Evolutionary conservation across 1,140 invertebrate species (phyloP), one percentile per base, ranked within the genome.

Genomic region (Lasioglossum albipes): DNA sequence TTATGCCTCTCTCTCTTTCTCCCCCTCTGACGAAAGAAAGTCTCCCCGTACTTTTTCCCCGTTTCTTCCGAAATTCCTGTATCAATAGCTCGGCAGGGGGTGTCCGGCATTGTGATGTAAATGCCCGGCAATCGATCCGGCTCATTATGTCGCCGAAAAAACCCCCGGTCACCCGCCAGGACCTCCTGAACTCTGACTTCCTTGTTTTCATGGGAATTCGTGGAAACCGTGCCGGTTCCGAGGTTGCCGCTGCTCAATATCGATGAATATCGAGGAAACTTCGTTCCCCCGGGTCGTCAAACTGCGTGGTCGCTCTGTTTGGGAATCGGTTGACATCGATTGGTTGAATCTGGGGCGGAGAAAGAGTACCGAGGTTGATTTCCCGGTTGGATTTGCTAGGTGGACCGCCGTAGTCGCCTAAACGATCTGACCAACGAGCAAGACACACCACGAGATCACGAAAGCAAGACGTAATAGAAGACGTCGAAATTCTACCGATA

Each of bases 41-140:
- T 18, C 16, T 6, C 52, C 84, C 88, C 88, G 72, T 78, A 76
- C 82, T 90, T 93, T 91, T 88, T 62, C 82, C 84, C 86, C 87
- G 90, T 92, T 92, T 92, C 88, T 88, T 89, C 85, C 88, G 36
- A 91, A 92, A 93, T 91, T 93, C 87, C 90, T 87, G 89, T 90
- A 91, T 92, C 92, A 93, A 92, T 92, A 90, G 89, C 89, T 87
- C 87, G 86, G 49, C 82, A 77, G 79, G 81, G 91, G 89, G 88
- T 83, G 87, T 87, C 74, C 68, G 65, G 74, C 69, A 93, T 93
- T 93, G 90, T 93, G 31, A 93, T 93, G 93, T 70, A 91, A 93
- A 93, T 93, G 42, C 72, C 74, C 31, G 66, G 89, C 90, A 90
- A 92, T 92, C 90, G 91, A 93, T 93, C 90, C 78, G 89, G 82